These are phyloP conservation scores for Papilio protenor DNA, from an alignment of 2,888 invertebrate species.

Conservation along the genomic window DNA sequence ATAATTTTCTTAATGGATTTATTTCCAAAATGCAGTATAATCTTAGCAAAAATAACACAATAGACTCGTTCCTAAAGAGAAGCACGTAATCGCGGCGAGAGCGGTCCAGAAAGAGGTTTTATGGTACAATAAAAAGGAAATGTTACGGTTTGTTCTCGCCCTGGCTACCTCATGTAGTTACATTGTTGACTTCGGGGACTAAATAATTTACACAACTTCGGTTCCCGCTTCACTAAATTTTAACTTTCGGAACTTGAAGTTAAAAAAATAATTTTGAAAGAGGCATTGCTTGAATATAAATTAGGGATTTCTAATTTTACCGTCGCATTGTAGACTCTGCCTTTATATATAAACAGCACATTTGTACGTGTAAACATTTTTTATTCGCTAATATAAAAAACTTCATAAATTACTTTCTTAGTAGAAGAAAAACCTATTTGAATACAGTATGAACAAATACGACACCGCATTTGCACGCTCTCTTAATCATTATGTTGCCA, in stretches of 20 bases:
- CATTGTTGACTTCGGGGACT: slow-evolving; percentile 36
- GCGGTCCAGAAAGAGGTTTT: slow-evolving; percentile 33
- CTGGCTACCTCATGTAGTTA: slow-evolving; percentile 30
- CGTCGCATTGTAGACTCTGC: too few species aligned
- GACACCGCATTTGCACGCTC: neutral
- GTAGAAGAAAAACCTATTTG: neutral
- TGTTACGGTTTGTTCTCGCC: slow-evolving; percentile 37
- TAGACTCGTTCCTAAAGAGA: slow-evolving; percentile 6
- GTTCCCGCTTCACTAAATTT: slow-evolving; percentile 12
- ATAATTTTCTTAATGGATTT: neutral
- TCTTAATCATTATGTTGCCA: slow-evolving; percentile 15
- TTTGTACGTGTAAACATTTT: too few species aligned
- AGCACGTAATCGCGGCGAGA: slow-evolving; percentile 30
- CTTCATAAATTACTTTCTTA: neutral
- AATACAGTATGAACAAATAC: slow-evolving; percentile 9
- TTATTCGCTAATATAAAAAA: neutral
- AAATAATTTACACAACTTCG: slow-evolving; percentile 30
- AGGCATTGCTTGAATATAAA: too few species aligned
- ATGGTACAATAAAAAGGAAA: slow-evolving; percentile 39
- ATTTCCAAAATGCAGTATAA: neutral
- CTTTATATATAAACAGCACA: too few species aligned
- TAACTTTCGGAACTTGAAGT: neutral
- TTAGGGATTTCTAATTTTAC: too few species aligned
- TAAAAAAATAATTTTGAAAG: too few species aligned
- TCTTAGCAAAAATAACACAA: slow-evolving; percentile 13